Base-by-base conservation (phyloP, 2,797 vertebrate genomes). In the Eutrigla gurnardus region DNA sequence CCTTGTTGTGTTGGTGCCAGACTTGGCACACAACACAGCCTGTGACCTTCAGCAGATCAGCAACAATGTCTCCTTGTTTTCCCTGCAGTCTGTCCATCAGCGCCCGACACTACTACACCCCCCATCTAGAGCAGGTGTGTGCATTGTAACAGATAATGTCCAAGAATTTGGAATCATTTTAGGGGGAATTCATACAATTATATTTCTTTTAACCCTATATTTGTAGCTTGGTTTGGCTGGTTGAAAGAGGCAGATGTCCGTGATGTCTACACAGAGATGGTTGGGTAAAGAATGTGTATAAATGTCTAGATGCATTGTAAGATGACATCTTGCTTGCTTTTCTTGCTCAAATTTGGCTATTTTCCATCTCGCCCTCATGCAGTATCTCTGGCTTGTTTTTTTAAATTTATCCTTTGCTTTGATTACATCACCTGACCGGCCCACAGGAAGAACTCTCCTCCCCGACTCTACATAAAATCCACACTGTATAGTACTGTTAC, bases 11-110 rank as follows among this genome's bases (percentile, higher is more conserved):
- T 89, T 68, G 33, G 86, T 91, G 93, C 87, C 91, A 93, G 89
- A 90, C 90, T 94, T 95, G 94, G 94, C 94, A 89, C 87, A 43
- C 88, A 75, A 60, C 43, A 25, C 72, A 74, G 84, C 82, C 70
- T 67, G 81, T 93, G 94, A 96, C 95, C 94, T 96, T 96, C 94
- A 94, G 77, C 37, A 67, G 88, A 94, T 93, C 84, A 89, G 93
- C 89, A 95, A 96, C 95, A 96, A 94, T 94, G 93, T 94, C 93
- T 94, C 91, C 93, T 93, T 94, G 93, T 95, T 93, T 94, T 93
- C 91, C 87, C 84, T 86, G 90, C 88, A 69, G 91, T 91, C 91
- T 87, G 90, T 94, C 93, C 85, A 84, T 95, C 93, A 89, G 88
- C 89, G 78, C 88, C 87, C 89, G 59, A 82, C 87, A 86, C 87